Evolutionary conservation across 2,888 invertebrate species (phyloP).

Genomic region (Uloborus plumipes): DNA sequence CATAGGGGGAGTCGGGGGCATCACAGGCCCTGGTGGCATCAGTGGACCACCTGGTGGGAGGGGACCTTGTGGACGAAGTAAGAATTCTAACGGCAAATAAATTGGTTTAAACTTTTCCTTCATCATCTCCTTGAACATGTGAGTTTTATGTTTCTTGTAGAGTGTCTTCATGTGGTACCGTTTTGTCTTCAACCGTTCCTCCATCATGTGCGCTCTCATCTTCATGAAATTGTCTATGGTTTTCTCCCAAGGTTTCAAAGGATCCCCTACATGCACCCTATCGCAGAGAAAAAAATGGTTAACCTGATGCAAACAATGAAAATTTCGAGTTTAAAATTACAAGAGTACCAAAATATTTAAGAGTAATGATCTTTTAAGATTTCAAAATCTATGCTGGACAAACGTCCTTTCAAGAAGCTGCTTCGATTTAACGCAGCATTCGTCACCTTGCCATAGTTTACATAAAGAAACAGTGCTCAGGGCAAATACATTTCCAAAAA

Average conservation of each 20-base stretch:
- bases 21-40: not conserved
- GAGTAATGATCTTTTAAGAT: no score
- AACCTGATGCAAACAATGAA: constrained; percentile 5
- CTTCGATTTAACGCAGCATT: no score
- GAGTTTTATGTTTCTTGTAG: constrained; percentile 4
- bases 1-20: not conserved
- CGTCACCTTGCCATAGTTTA: no score
- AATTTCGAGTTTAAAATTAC: not conserved
- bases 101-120: constrained; percentile 12
- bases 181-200: constrained; percentile 2
- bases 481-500: no score
- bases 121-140: constrained; percentile 15
- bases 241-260: constrained; percentile 11
- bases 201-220: constrained; percentile 6
- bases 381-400: no score
- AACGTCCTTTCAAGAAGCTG: no score
- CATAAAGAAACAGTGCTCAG: no score
- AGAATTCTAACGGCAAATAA: not conserved
- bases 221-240: constrained; percentile 16
- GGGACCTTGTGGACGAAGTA: not conserved
- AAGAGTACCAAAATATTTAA: no score
- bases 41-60: not conserved
- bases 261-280: constrained; percentile 11
- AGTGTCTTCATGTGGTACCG: constrained; percentile 14
- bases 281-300: constrained; percentile 12